Evolutionary conservation across 1,140 invertebrate genomes (phyloP), one percentile per base, ranked within the genome.

Genomic region (Plodia interpunctella): DNA sequence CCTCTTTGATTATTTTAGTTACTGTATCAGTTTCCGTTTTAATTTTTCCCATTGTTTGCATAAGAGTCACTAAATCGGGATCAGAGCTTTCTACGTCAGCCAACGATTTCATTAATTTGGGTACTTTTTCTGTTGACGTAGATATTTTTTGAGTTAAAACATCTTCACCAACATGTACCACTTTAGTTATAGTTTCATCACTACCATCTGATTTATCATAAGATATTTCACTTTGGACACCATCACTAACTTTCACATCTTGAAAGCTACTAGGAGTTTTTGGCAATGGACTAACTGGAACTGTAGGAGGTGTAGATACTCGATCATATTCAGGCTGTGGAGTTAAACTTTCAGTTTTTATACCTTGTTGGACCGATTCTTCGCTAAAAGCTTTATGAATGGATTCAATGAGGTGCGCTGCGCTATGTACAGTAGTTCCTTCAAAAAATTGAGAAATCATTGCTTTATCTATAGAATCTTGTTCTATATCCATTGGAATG

Each of bases 271-370:
- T 74, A 1, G 79, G 76, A 20, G 74, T 76, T 66, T 87, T 89
- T n/a, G 87, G 87, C 56, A 90, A 79, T 8, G 91, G 91, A 75
- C 91, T 91, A 5, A 91, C 91, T 49, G 91, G 91, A n/a, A 90
- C 91, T 32, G 90, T 92, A 32, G 91, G 91, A 60, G 91, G 91
- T 19, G 91, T 92, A 19, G 88, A 88, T 21, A 86, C 83, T 62
- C 91, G 82, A 28, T 87, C 81, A 49, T 69, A 60, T 32, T 83
- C 70, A 30, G 79, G 66, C 20, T 59, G 63, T 6, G 72, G 68
- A 52, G 81, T 81, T 17, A 84, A 32, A 21, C 56, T 70, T 69
- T 88, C 87, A 13, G 77, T 75, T 66, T 83, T 87, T 15, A 89
- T 89, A 25, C 82, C 83, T 70, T 88, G 85, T 60, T 88, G 83